Conservation (phyloP, 2,113 vertebrate genomes). For the Platysternon megacephalum region DNA sequence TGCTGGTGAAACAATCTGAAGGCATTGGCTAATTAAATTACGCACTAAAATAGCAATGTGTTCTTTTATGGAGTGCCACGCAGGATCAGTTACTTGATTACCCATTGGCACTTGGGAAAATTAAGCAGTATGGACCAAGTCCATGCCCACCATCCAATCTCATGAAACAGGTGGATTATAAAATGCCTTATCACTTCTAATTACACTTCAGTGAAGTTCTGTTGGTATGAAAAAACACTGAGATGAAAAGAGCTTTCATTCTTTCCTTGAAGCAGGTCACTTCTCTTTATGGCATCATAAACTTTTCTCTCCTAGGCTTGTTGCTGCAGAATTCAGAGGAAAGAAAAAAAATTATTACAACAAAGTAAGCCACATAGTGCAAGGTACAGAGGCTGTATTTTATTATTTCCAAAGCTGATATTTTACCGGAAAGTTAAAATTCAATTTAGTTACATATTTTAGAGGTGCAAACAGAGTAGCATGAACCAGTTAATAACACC, state of each 20-base stretch:
- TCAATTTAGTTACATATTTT: slow-evolving; percentile 18
- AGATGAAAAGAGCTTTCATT: background rate
- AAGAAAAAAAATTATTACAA: background rate
- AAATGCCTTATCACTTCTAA: slow-evolving; percentile 29
- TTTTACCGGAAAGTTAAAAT: background rate
- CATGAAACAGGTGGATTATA: background rate
- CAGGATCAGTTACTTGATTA: background rate
- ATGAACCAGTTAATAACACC: background rate
- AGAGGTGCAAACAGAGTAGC: background rate
- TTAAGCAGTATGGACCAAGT: background rate
- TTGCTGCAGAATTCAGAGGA: background rate
- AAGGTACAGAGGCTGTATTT: background rate
- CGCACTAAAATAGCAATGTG: background rate
- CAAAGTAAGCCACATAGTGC: background rate
- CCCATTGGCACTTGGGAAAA: background rate
- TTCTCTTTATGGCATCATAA: background rate
- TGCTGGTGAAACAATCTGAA: background rate
- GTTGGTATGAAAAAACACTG: background rate
- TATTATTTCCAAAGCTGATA: slow-evolving; percentile 9
- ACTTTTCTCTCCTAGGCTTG: background rate
- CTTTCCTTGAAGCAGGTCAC: background rate
- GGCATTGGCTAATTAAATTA: background rate
- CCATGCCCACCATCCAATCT: background rate
- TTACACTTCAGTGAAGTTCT: background rate
- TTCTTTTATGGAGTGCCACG: background rate